Percentiles rank a stretch among this genome's conserved stretches.
Conservation (phyloP, 1,140 invertebrate species). For the Sitobion miscanthi region DNA sequence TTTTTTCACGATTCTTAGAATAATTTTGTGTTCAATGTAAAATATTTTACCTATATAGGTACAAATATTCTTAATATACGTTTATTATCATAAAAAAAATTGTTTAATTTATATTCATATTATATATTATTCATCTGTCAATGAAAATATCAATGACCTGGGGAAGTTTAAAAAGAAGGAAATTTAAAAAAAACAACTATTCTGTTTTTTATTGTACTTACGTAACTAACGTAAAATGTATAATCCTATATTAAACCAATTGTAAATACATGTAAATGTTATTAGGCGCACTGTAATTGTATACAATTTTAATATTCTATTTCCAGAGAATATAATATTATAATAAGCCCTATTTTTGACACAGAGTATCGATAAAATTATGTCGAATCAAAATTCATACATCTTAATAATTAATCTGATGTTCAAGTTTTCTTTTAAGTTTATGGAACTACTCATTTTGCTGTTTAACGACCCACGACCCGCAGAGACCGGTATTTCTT, state of each 20-base stretch:
- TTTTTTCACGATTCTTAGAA: neutral
- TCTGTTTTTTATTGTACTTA: neutral
- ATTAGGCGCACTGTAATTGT: neutral
- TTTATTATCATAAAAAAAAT: no score
- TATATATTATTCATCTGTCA: no score
- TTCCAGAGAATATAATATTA: neutral
- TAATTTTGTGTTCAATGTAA: neutral
- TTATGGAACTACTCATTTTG: neutral
- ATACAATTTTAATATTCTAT: neutral
- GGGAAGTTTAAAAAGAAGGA: neutral
- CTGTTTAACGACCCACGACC: slow-evolving; percentile 3
- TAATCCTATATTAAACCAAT: neutral
- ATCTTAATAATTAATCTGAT: neutral
- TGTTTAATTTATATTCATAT: no score
- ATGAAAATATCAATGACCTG: neutral
- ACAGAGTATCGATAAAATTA: neutral
- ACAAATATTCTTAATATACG: no score
- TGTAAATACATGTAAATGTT: neutral
- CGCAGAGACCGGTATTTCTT: neutral
- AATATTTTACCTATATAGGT: no score
- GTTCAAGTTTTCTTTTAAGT: neutral
- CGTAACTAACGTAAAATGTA: neutral
- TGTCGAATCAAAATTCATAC: neutral
- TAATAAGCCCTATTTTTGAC: neutral
- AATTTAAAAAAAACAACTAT: neutral